phyloP scores from a whole-genome alignment of 1,140 invertebrate species.

The Acyrthosiphon pisum region DNA sequence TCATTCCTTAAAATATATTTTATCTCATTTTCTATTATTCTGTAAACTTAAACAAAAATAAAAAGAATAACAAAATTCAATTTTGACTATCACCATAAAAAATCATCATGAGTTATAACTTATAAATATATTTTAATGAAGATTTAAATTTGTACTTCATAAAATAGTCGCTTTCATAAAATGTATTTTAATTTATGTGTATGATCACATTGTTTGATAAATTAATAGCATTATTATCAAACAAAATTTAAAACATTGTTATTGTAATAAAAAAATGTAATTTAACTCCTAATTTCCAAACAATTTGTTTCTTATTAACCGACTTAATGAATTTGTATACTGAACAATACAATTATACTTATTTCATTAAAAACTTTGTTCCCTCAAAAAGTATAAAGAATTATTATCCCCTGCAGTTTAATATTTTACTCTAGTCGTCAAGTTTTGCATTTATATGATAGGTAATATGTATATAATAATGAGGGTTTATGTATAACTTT shows the following conservation, averaged over 20 bases:
- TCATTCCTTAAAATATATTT: conserved; percentile 15
- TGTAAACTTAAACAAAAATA: not conserved
- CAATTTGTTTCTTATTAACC: conserved; percentile 12
- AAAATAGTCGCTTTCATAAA: not conserved
- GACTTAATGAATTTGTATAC: not conserved
- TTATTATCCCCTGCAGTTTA: not conserved
- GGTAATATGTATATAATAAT: not conserved
- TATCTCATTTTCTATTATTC: not conserved
- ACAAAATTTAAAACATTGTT: conserved; percentile 16
- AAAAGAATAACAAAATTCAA: not conserved
- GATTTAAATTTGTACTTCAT: not conserved
- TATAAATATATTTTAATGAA: not conserved
- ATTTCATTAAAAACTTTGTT: conserved; percentile 18
- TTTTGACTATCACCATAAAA: not conserved
- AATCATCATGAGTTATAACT: not conserved
- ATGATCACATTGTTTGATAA: not conserved
- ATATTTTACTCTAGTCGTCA: not conserved
- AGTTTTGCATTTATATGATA: not conserved
- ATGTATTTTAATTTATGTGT: conserved; percentile 10
- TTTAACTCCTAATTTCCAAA: not conserved
- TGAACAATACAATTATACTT: conserved; percentile 33
- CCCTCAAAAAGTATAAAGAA: not conserved
- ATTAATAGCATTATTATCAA: conserved; percentile 4
- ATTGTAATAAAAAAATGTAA: not conserved
- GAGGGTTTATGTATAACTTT: not conserved